phyloP scores from a whole-genome alignment of 2,113 vertebrate species.

The Chlamydotis undulata region DNA sequence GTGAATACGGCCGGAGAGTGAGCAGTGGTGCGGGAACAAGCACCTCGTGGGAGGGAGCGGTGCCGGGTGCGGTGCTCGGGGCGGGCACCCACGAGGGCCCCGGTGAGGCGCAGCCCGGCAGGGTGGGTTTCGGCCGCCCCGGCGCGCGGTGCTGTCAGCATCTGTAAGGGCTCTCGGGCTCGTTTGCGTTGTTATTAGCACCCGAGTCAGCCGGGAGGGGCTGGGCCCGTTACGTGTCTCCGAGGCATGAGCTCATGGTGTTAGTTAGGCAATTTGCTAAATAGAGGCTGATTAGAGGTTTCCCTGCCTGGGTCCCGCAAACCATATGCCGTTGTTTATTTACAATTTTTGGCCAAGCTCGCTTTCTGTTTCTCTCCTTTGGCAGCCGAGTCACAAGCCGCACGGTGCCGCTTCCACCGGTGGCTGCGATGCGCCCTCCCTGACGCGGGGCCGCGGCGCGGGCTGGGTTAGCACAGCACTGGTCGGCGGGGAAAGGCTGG shows the following conservation, averaged over 20 bases:
- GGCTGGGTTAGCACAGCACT: neutral
- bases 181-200: neutral
- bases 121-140: neutral
- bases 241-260: neutral
- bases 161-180: neutral
- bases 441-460: fast-evolving
- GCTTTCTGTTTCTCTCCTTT: neutral
- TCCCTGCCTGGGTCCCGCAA: neutral
- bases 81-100: fast-evolving
- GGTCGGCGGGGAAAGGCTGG: neutral
- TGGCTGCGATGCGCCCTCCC: neutral
- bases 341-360: neutral
- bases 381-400: fast-evolving
- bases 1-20: fast-evolving
- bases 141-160: fast-evolving
- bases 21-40: neutral
- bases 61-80: neutral
- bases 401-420: neutral
- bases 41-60: neutral
- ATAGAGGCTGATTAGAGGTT: neutral
- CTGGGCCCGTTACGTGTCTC: neutral
- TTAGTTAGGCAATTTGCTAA: neutral
- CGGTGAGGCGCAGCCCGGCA: fast-evolving
- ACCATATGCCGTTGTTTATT: neutral
- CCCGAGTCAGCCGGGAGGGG: neutral